A percentile compares a stretch with the other conserved stretches of the same genome.
Evolutionary conservation across 2,113 vertebrate genomes (phyloP).

Genomic region (Tragelaphus imberbis): DNA sequence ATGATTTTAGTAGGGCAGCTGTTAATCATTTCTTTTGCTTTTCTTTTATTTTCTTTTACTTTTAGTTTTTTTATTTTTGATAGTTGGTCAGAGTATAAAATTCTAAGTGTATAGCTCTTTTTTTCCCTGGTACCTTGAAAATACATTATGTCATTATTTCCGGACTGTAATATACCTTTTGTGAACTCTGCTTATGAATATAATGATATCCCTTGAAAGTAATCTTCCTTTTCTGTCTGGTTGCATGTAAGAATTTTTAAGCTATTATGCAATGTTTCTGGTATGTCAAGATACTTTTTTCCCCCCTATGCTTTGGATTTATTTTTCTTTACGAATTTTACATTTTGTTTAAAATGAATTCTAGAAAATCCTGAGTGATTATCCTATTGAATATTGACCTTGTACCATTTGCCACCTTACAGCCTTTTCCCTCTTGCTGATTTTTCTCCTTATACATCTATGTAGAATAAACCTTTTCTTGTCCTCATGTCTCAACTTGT

Average conservation of each 20-base stretch:
- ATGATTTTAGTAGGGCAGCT: neutral
- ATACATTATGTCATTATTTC: neutral
- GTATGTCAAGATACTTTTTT: neutral
- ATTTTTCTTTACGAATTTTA: neutral
- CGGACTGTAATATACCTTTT: neutral
- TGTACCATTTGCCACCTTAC: neutral
- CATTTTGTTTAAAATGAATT: neutral
- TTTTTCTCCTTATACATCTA: neutral
- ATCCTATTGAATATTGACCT: neutral
- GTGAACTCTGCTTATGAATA: neutral
- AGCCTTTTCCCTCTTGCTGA: neutral
- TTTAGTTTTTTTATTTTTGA: neutral
- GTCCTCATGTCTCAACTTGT: neutral
- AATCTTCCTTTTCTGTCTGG: neutral
- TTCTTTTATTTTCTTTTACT: neutral
- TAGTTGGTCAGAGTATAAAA: neutral
- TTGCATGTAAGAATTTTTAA: neutral
- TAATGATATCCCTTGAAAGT: neutral
- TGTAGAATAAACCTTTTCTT: neutral
- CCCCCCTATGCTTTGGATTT: neutral
- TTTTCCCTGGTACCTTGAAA: neutral
- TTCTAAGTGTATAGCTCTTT: neutral
- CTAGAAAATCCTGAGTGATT: neutral
- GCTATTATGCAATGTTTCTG: neutral
- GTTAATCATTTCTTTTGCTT: neutral